A percentile compares a stretch with the other conserved stretches of the same genome.
These are phyloP conservation scores for Puntigrus tetrazona DNA, from an alignment of 2,113 vertebrate genomes.

Conservation along the genomic window DNA sequence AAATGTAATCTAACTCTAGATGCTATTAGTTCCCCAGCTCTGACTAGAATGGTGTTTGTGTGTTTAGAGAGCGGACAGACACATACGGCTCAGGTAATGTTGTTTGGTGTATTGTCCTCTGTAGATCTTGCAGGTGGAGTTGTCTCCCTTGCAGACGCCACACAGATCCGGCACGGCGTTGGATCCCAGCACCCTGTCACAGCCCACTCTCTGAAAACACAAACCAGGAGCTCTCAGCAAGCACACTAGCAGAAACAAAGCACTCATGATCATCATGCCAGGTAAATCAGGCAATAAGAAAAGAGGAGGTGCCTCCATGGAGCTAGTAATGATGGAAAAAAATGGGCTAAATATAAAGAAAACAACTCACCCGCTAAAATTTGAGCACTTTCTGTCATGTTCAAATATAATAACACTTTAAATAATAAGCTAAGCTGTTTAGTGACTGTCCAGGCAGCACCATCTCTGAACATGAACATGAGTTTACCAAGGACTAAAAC, in stretches of 20 bases:
- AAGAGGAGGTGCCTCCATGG: background rate
- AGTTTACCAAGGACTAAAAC: background rate
- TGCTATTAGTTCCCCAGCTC: too few relatives aligned
- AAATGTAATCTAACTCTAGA: too few relatives aligned
- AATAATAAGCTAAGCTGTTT: background rate
- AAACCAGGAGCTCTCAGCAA: background rate
- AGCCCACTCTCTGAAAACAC: constrained; percentile 81
- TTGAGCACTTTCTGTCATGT: background rate
- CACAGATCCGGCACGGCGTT: constrained; percentile 79
- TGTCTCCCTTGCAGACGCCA: constrained; percentile 85
- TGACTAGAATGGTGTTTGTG: background rate
- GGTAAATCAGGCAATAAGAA: background rate
- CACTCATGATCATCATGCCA: background rate
- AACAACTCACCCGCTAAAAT: background rate
- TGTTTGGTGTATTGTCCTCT: constrained; percentile 82
- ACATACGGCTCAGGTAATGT: constrained; percentile 74
- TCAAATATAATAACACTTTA: background rate
- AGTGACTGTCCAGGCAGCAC: background rate
- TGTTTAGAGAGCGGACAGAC: background rate
- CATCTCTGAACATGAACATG: background rate
- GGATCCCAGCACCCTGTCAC: constrained; percentile 84
- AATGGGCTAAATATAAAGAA: background rate
- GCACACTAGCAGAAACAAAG: background rate
- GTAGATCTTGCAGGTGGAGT: constrained; percentile 82
- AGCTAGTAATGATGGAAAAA: background rate